Percentiles rank a stretch among this genome's conserved stretches.
Evolutionary conservation across 2,888 invertebrate species (phyloP).

Genomic region (Drosophila setosimentum): DNA sequence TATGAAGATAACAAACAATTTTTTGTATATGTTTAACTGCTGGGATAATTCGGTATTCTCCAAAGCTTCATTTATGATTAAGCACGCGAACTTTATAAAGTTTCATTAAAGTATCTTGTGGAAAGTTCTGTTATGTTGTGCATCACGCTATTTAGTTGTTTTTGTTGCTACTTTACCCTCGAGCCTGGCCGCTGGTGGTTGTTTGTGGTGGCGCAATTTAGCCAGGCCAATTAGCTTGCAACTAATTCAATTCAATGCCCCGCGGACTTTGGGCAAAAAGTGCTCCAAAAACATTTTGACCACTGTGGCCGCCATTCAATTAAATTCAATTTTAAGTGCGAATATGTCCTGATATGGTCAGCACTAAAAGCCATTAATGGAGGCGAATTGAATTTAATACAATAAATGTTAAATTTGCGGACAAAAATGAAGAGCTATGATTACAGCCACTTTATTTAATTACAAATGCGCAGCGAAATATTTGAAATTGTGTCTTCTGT

Average conservation of each 20-base stretch:
- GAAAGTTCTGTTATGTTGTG: conserved; percentile 34
- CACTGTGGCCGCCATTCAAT: conserved; percentile 38
- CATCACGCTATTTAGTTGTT: conserved; percentile 9
- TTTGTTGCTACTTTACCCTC: conserved; percentile 26
- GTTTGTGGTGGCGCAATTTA: conserved; percentile 65
- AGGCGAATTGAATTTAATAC: conserved; percentile 40
- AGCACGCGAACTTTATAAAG: conserved; percentile 36
- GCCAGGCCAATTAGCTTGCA: conserved; percentile 64
- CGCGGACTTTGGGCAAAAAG: conserved; percentile 19
- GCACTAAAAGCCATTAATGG: conserved; percentile 54
- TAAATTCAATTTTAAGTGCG: conserved; percentile 57
- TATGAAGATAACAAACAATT: not conserved
- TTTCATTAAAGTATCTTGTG: conserved; percentile 34
- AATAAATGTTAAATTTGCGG: conserved; percentile 14
- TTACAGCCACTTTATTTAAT: not conserved
- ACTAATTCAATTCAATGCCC: conserved; percentile 62
- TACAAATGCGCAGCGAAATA: not conserved
- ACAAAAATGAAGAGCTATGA: not conserved
- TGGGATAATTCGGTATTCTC: not conserved
- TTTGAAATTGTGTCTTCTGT: not conserved
- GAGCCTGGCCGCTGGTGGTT: conserved; percentile 46
- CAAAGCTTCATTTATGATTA: not conserved
- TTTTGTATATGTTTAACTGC: not conserved
- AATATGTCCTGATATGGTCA: conserved; percentile 25
- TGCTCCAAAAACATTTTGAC: conserved; percentile 15